Evolutionary conservation across 2,113 vertebrate species (phyloP).

Genomic region (Pteronura brasiliensis): DNA sequence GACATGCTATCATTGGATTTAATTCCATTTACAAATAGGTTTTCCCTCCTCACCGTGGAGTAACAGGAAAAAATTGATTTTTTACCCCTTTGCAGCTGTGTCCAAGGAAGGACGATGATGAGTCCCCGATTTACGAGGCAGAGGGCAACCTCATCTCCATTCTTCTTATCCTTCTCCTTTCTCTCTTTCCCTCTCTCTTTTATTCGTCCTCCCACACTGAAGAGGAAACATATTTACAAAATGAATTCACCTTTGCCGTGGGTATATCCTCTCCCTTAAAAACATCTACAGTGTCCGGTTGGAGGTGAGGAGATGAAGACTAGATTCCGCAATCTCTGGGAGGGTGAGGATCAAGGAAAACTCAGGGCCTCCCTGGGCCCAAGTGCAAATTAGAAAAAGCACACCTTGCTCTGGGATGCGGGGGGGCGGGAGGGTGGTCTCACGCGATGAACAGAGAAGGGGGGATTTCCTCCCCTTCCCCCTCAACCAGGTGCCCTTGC

Average conservation of each 20-base stretch:
- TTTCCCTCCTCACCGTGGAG: slow-evolving; percentile 28
- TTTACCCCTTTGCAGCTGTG: slow-evolving; percentile 29
- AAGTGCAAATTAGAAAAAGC: background rate
- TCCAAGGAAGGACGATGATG: background rate
- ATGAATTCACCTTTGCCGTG: background rate
- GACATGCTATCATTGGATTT: slow-evolving; percentile 40
- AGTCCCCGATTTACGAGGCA: background rate
- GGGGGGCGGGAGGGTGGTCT: background rate
- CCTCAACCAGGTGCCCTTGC: background rate
- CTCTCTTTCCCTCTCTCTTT: background rate
- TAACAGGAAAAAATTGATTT: slow-evolving; percentile 72
- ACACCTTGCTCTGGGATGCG: background rate
- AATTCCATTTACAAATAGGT: slow-evolving; percentile 63
- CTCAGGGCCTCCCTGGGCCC: background rate
- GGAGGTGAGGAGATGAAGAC: background rate
- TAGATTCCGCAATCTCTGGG: background rate
- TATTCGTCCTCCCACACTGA: background rate
- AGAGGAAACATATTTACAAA: background rate
- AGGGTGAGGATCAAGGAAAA: background rate
- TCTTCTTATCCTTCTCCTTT: background rate
- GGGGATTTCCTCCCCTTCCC: background rate
- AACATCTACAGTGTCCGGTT: background rate
- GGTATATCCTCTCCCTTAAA: background rate
- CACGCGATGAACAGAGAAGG: background rate
- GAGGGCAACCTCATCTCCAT: background rate